These are phyloP conservation scores for Hipparchia sbordonii DNA, from an alignment of 2,888 invertebrate genomes.

Conservation along the genomic window DNA sequence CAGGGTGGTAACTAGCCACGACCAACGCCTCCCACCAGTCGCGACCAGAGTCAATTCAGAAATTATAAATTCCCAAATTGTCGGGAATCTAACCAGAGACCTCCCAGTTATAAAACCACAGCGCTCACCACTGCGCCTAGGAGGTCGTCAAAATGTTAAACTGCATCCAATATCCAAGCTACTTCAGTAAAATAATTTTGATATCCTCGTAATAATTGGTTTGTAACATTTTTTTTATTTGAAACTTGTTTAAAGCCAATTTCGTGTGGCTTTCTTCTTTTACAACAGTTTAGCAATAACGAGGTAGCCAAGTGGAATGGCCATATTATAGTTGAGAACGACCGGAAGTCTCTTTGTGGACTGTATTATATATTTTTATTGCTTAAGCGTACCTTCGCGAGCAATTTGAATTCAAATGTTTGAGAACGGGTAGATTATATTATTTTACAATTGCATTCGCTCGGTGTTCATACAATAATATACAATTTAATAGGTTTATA, in stretches of 20 bases:
- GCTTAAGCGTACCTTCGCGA: slow-evolving; percentile 39
- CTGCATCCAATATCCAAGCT: neutral
- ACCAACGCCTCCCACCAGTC: too few relatives aligned
- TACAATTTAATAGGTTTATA: too few relatives aligned
- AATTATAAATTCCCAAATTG: too few relatives aligned
- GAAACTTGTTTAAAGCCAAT: neutral
- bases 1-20: too few relatives aligned
- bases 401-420: slow-evolving; percentile 43
- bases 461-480: slow-evolving; percentile 5
- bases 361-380: slow-evolving; percentile 47
- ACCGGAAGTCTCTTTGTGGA: slow-evolving; percentile 36
- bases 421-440: slow-evolving; percentile 37
- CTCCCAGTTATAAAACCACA: too few relatives aligned
- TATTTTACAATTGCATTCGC: slow-evolving; percentile 28
- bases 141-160: too few relatives aligned
- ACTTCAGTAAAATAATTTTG: too few relatives aligned
- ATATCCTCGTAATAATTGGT: too few relatives aligned
- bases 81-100: too few relatives aligned
- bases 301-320: slow-evolving; percentile 43
- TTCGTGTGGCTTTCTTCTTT: neutral
- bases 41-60: too few relatives aligned
- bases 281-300: slow-evolving; percentile 39
- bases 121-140: too few relatives aligned
- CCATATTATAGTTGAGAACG: slow-evolving; percentile 46
- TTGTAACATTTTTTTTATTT: neutral